Base-by-base conservation (phyloP, 2,113 vertebrate species). In the Actenoides hombroni region DNA sequence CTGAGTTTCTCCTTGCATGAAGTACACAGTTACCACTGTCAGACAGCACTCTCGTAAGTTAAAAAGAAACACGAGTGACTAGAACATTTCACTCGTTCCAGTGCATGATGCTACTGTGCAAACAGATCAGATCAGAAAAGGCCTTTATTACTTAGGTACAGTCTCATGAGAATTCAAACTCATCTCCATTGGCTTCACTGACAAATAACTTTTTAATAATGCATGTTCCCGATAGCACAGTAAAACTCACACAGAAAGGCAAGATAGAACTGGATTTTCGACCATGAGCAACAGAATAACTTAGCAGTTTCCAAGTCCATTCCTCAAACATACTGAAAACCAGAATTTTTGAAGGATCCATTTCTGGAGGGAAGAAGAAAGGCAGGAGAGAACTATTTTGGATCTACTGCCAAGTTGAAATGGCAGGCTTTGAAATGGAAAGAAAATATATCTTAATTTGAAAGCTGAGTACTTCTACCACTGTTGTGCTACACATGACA, bases 181-280 rank as follows among this genome's bases (percentile, higher is more conserved):
- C 53, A 61, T 82, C 93, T 94, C 53, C 79, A 71, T 86, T 60
- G 90, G 80, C 69, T 94, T 88, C 67, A 77, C 64, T 84, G 63
- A 74, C 53, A 97, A 92, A 92, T 81, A 80, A 57, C 16, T 40
- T 90, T 81, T 95, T 80, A 96, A 90, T 95, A 78, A 94, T 93
- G 82, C 29, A 90, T 92, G 46, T 46, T 88, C 49, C 82, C 1
- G 0, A 51, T 13, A 89, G 59, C 7, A 61, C 17, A 59, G 60
- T 68, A 81, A 92, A 81, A 14, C 29, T 89, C 61, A 67, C 51
- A 94, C 11, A 75, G 53, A 81, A 81, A 89, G 35, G 75, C 91
- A 86, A 82, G 51, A 48, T 1, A 80, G 33, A 93, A 23, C 20
- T 81, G 57, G 29, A 61, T 48, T 84, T 78, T 80, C 73, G 88